These are phyloP conservation scores for Sycobia sp. DNA, from an alignment of 1,140 invertebrate genomes.

Conservation along the genomic window DNA sequence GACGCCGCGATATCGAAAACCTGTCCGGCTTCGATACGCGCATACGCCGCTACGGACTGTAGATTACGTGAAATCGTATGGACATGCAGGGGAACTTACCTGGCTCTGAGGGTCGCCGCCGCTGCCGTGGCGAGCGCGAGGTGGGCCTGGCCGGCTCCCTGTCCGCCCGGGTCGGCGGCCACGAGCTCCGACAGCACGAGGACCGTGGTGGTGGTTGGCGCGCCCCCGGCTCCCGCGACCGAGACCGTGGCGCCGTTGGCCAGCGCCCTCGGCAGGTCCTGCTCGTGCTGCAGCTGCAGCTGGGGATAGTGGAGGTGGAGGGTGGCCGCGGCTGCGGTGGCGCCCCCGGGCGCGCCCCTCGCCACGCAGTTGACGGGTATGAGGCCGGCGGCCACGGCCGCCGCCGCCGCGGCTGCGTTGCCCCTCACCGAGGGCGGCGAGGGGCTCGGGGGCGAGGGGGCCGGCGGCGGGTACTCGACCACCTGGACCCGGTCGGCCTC, in stretches of 20 bases:
- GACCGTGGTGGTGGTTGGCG: constrained; percentile 61
- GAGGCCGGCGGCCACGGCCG: constrained; percentile 62
- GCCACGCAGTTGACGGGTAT: constrained; percentile 59
- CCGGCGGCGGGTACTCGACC: constrained; percentile 58
- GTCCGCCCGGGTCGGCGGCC: constrained; percentile 48
- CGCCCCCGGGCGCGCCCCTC: constrained; percentile 47
- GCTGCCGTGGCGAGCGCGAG: constrained; percentile 40
- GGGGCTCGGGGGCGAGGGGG: constrained; percentile 63
- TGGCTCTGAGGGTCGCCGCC: constrained; percentile 49
- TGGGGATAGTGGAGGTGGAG: constrained; percentile 58
- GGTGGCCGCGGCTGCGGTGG: constrained; percentile 53
- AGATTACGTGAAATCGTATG: no score
- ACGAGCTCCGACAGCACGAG: constrained; percentile 64
- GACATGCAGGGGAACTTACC: constrained; percentile 46
- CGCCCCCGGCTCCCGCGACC: background rate
- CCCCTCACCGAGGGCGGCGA: constrained; percentile 45
- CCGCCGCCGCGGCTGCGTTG: constrained; percentile 59
- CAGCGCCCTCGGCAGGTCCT: constrained; percentile 52
- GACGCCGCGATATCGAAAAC: no score
- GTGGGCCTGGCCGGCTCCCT: background rate
- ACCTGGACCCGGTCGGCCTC: constrained; percentile 58
- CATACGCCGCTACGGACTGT: no score
- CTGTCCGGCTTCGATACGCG: no score
- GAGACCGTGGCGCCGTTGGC: constrained; percentile 50
- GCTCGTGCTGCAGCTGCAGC: constrained; percentile 60